phyloP scores from a whole-genome alignment of 1,140 invertebrate species.

The Macrostomum lignano region DNA sequence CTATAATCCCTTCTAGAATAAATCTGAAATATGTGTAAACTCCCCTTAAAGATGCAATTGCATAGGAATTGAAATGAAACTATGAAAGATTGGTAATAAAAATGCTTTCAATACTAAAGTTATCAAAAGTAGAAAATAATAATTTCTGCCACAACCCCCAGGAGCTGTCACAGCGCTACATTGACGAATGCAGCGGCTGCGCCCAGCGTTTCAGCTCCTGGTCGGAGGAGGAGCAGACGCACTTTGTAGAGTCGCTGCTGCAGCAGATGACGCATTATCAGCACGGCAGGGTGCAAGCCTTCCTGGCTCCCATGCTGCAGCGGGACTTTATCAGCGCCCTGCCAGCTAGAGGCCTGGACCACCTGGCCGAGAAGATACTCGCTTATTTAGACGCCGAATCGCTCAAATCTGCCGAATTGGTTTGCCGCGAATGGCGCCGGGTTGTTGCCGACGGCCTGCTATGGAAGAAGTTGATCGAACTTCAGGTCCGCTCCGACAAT shows the following conservation, averaged over 20 bases:
- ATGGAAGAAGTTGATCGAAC: slow-evolving; percentile 29
- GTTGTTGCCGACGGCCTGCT: slow-evolving; percentile 91
- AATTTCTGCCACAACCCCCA: too few species aligned
- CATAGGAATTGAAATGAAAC: too few species aligned
- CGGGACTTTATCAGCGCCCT: slow-evolving; percentile 86
- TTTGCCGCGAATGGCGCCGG: slow-evolving; percentile 84
- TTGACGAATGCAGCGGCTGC: too few species aligned
- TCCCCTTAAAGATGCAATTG: too few species aligned
- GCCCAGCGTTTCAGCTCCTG: too few species aligned
- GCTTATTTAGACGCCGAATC: slow-evolving; percentile 84
- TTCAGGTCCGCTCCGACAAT: slow-evolving; percentile 48
- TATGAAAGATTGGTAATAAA: too few species aligned
- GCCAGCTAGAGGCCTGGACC: slow-evolving; percentile 82
- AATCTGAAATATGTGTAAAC: too few species aligned
- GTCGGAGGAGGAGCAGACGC: slow-evolving; percentile 50
- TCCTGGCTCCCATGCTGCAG: slow-evolving; percentile 89
- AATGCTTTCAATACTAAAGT: too few species aligned
- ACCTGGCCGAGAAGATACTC: slow-evolving; percentile 87
- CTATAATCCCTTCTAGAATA: too few species aligned
- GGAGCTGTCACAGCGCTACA: too few species aligned
- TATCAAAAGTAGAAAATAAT: too few species aligned
- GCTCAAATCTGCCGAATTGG: slow-evolving; percentile 63
- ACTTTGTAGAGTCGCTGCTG: slow-evolving; percentile 75
- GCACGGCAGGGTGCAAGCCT: slow-evolving; percentile 84
- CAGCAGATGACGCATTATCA: slow-evolving; percentile 93